Evolutionary conservation across 2,888 invertebrate species (phyloP).

Genomic region (Diogma glabrata): DNA sequence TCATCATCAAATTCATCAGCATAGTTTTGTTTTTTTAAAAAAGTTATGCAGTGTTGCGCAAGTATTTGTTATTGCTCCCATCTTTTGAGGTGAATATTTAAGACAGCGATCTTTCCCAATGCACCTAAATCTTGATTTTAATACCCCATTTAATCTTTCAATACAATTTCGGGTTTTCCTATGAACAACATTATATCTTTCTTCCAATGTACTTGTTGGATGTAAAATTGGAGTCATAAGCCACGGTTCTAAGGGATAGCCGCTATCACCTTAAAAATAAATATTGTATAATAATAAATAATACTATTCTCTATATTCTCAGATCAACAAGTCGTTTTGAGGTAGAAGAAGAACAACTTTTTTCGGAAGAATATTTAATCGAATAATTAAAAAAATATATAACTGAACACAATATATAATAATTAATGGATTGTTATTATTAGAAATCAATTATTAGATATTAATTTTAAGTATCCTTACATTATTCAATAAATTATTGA

Average conservation of each 20-base stretch:
- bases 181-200: not conserved
- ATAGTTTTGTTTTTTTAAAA: not conserved
- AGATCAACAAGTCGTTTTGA: too few species aligned
- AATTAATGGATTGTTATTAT: too few species aligned
- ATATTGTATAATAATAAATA: too few species aligned
- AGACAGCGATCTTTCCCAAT: slow-evolving; percentile 2
- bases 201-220: not conserved
- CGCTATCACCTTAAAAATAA: not conserved
- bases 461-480: too few species aligned
- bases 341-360: too few species aligned
- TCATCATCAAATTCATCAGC: not conserved
- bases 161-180: not conserved
- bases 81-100: not conserved
- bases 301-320: too few species aligned
- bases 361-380: too few species aligned
- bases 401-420: too few species aligned
- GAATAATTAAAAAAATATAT: too few species aligned
- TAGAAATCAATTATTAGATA: too few species aligned
- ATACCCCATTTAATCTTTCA: not conserved
- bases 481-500: too few species aligned
- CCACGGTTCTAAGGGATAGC: not conserved
- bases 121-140: not conserved
- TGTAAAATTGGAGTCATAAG: not conserved
- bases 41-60: slow-evolving; percentile 3
- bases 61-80: not conserved